Evolutionary conservation across 2,797 vertebrate genomes (phyloP).

Genomic region (Miopithecus talapoin): DNA sequence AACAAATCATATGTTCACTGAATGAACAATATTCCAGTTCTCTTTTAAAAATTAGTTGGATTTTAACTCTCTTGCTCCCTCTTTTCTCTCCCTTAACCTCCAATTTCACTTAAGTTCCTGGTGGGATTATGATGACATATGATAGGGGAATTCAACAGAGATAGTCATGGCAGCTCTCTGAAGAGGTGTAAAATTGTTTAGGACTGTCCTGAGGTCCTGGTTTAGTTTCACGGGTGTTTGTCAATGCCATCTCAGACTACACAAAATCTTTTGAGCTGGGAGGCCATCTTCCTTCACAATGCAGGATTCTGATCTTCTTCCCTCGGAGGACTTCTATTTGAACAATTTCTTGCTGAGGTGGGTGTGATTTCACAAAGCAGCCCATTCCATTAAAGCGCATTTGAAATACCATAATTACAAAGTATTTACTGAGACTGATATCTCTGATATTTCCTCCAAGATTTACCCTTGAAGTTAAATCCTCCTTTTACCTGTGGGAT

Average conservation of each 20-base stretch:
- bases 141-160: background rate
- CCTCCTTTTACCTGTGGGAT: background rate
- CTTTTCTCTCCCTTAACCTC: background rate
- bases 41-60: background rate
- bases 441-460: background rate
- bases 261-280: background rate
- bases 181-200: background rate
- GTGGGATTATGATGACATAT: background rate
- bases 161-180: background rate
- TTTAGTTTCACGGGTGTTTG: background rate
- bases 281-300: background rate
- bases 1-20: slow-evolving; percentile 29
- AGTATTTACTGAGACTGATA: background rate
- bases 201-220: background rate
- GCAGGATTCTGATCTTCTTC: background rate
- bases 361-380: background rate
- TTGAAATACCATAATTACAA: background rate
- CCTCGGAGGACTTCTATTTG: background rate
- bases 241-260: background rate
- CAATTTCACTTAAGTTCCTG: background rate
- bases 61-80: background rate
- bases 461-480: background rate
- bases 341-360: background rate
- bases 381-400: background rate
- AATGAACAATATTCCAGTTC: background rate